Evolutionary conservation across 2,888 invertebrate genomes (phyloP).

Genomic region (Ochropacha duplaris): DNA sequence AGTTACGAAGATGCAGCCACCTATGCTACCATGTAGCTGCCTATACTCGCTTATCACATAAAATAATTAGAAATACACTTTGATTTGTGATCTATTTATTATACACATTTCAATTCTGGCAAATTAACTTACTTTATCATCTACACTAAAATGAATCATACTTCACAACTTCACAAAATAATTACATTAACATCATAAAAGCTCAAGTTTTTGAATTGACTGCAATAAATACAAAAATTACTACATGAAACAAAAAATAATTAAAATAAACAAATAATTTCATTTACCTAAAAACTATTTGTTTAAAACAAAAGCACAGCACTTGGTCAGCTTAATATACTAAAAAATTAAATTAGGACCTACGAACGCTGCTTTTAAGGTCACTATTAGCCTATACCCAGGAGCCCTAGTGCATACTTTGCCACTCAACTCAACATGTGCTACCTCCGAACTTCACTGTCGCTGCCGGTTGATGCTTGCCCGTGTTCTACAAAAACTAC

Average conservation of each 20-base stretch:
- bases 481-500: slow-evolving; percentile 66
- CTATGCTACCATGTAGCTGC: slow-evolving; percentile 76
- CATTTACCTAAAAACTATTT: slow-evolving; percentile 75
- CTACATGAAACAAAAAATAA: slow-evolving; percentile 64
- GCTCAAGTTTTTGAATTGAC: slow-evolving; percentile 70
- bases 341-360: slow-evolving; percentile 73
- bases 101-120: slow-evolving; percentile 64
- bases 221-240: slow-evolving; percentile 76
- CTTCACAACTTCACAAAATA: slow-evolving; percentile 53
- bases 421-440: slow-evolving; percentile 23
- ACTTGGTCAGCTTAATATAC: slow-evolving; percentile 80
- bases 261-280: slow-evolving; percentile 68
- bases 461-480: slow-evolving; percentile 27
- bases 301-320: slow-evolving; percentile 83
- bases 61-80: slow-evolving; percentile 67
- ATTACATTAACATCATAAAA: slow-evolving; percentile 64
- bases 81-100: slow-evolving; percentile 69
- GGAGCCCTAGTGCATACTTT: slow-evolving; percentile 70
- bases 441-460: slow-evolving; percentile 1
- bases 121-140: slow-evolving; percentile 56
- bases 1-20: slow-evolving; percentile 70
- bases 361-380: slow-evolving; percentile 66
- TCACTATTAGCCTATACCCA: slow-evolving; percentile 71
- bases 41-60: slow-evolving; percentile 66
- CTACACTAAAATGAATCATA: slow-evolving; percentile 62